Base-by-base conservation (phyloP, 1,140 invertebrate species). In the Drosophila cardini region DNA sequence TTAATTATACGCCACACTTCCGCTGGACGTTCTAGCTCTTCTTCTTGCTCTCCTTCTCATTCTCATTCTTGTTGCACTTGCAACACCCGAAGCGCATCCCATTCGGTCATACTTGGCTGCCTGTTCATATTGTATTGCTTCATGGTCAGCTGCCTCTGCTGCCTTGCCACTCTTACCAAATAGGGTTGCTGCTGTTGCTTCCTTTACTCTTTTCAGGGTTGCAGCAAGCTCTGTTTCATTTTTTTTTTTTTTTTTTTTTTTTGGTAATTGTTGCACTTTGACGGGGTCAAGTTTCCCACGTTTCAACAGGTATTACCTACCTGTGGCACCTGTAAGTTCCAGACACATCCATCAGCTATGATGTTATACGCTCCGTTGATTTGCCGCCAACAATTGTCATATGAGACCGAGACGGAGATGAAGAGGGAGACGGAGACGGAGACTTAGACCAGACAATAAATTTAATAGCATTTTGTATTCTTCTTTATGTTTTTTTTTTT, bases 251-350 rank as follows among this genome's bases (percentile, higher is more conserved):
- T 48, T 58, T 71, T 62, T 52, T 62, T 43, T 46, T 48, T 58
- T 58, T 42, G 83, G 71, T 85, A 85, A 85, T 85, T 85, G 83
- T 68, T 63, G 73, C 84, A 61, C 38, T 61, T 64, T 15, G 38
- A 45, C 50, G 5, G 34, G 36, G 4, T 38, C 32, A 34, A 77
- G 74, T 69, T 86, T 86, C 83, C 84, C 82, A 86, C 82, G 82
- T 86, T 86, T 52, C 83, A 76, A 86, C 83, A 87, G 83, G 80
- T 82, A 42, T 55, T 60, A 65, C 62, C 57, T 68, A 67, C 32
- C 36, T 70, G 65, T 46, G 16, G 18, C 48, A 72, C 21, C 56
- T 72, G 61, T 53, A 8, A 61, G 15, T 50, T 21, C 42, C 65
- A 75, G 53, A 60, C 50, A 56, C 76, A 75, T 76, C 30, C 62